Conservation (phyloP, 2,888 invertebrate genomes). For the Tubiluchus corallicola region DNA sequence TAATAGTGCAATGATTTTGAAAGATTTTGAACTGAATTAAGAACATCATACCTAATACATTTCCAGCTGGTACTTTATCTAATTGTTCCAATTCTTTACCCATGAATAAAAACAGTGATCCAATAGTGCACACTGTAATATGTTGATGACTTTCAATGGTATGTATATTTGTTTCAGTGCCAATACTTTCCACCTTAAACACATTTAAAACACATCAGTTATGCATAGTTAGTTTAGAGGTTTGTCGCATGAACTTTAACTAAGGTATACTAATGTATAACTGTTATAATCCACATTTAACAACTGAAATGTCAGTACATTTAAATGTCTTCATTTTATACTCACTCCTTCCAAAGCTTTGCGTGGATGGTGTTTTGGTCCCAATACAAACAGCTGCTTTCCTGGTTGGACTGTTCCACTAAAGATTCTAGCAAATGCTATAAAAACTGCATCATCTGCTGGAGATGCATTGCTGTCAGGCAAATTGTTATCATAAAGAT, state of each 20-base stretch:
- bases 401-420: slow-evolving; percentile 63
- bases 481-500: background rate
- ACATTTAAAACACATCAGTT: too few relatives aligned
- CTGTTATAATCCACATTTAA: background rate
- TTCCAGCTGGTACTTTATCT: slow-evolving; percentile 65
- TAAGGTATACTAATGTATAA: background rate
- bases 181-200: too few relatives aligned
- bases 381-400: slow-evolving; percentile 57
- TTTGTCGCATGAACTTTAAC: too few relatives aligned
- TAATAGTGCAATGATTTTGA: too few relatives aligned
- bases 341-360: slow-evolving; percentile 30
- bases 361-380: slow-evolving; percentile 68
- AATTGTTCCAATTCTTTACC: slow-evolving; percentile 69
- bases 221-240: too few relatives aligned
- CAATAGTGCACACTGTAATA: slow-evolving; percentile 41
- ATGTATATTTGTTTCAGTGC: too few relatives aligned
- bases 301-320: too few relatives aligned
- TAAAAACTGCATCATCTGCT: slow-evolving; percentile 37
- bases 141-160: slow-evolving; percentile 36
- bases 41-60: slow-evolving; percentile 54
- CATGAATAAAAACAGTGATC: slow-evolving; percentile 70
- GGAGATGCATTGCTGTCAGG: background rate
- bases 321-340: too few relatives aligned
- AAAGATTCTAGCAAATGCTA: slow-evolving; percentile 82
- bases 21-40: too few relatives aligned